Evolutionary conservation across 2,113 vertebrate species (phyloP).

Genomic region (Oplegnathus fasciatus): DNA sequence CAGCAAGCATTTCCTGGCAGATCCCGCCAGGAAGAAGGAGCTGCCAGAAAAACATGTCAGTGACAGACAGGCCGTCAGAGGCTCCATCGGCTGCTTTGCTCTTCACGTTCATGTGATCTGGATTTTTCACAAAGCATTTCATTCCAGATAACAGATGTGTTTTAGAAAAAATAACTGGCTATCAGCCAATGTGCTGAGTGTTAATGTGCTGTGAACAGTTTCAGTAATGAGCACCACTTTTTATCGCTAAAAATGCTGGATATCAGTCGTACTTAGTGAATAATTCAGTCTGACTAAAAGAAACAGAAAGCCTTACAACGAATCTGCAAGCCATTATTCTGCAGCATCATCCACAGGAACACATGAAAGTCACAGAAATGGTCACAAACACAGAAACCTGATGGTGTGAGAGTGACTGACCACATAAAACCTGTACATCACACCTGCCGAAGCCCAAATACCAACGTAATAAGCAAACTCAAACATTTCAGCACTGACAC

Average conservation of each 20-base stretch:
- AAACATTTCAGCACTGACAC: not conserved
- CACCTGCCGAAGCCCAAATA: not conserved
- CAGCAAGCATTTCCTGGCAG: conserved; percentile 44
- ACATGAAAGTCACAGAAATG: not conserved
- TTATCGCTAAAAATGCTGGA: not conserved
- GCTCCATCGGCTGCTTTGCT: not conserved
- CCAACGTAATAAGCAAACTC: not conserved
- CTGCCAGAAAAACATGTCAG: conserved; percentile 40
- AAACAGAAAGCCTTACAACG: not conserved
- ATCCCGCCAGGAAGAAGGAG: conserved; percentile 25
- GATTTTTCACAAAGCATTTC: not conserved
- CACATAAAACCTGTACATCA: not conserved
- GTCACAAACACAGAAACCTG: not conserved
- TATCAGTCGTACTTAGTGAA: not conserved
- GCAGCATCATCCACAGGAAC: not conserved
- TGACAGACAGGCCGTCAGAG: conserved; percentile 17
- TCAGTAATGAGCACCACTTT: not conserved
- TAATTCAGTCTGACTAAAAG: not conserved
- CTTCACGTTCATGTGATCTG: not conserved
- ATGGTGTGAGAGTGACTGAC: not conserved
- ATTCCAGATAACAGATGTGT: not conserved
- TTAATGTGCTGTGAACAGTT: not conserved
- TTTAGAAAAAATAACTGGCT: not conserved
- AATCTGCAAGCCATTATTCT: not conserved
- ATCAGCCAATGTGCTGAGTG: not conserved